These are phyloP conservation scores for Drosophila melanica DNA, from an alignment of 1,140 invertebrate species.

Conservation along the genomic window DNA sequence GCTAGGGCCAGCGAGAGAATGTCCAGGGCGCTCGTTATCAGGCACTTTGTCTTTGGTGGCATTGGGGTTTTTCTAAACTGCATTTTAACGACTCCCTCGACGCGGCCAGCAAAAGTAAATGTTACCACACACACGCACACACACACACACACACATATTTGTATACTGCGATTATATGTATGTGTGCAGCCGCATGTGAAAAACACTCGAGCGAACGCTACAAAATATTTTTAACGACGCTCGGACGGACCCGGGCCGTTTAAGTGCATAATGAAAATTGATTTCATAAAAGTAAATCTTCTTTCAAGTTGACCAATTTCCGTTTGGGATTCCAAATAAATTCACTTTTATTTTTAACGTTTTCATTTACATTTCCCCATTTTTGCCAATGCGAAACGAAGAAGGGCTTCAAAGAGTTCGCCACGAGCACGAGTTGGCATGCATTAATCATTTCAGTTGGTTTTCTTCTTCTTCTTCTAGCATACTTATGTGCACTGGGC, in stretches of 20 bases:
- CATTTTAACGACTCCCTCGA: conserved; percentile 74
- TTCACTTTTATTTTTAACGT: neutral
- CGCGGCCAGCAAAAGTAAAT: conserved; percentile 40
- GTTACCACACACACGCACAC: conserved; percentile 6
- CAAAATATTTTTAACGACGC: conserved; percentile 45
- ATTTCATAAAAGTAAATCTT: conserved; percentile 55
- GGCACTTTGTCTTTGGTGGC: conserved; percentile 46
- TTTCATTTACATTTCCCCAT: conserved; percentile 16
- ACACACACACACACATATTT: conserved; percentile 19
- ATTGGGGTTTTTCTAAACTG: conserved; percentile 55
- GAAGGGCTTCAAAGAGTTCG: neutral
- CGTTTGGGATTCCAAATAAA: conserved; percentile 22
- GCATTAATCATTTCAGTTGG: conserved; percentile 46
- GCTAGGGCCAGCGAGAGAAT: conserved; percentile 12
- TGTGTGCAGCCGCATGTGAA: conserved; percentile 11
- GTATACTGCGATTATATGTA: neutral
- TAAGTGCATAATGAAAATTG: conserved; percentile 69
- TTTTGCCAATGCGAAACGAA: conserved; percentile 15
- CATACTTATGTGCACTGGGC: conserved; percentile 29
- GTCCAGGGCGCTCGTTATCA: conserved; percentile 50
- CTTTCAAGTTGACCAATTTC: conserved; percentile 41
- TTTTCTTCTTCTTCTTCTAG: conserved; percentile 16
- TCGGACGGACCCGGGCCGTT: conserved; percentile 41
- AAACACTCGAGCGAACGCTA: conserved; percentile 7
- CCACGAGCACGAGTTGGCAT: conserved; percentile 18